A percentile compares a stretch with the other conserved stretches of the same genome.
phyloP scores from a whole-genome alignment of 2,888 invertebrate genomes.

The Abrostola triplasia region DNA sequence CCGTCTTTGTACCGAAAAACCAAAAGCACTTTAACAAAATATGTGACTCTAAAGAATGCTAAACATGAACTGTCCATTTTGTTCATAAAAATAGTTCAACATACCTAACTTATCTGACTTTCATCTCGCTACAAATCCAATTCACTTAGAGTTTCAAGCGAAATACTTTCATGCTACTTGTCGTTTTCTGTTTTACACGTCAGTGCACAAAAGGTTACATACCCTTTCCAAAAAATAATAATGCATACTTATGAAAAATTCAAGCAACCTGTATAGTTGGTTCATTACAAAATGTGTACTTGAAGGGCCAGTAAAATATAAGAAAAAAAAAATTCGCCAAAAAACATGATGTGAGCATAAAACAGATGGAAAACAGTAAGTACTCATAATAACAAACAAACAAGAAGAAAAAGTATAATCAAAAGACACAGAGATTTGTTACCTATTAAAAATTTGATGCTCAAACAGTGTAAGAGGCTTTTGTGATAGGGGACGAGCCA shows the following conservation, averaged over 20 bases:
- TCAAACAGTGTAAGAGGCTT: no score
- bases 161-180: conserved; percentile 48
- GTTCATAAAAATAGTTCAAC: conserved; percentile 21
- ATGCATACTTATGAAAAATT: not conserved
- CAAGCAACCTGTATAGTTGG: not conserved
- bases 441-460: no score
- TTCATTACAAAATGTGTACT: not conserved
- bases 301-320: no score
- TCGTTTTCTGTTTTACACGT: conserved; percentile 39
- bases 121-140: conserved; percentile 36
- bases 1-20: not conserved
- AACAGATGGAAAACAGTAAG: no score
- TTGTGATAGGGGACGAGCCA: no score
- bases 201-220: conserved; percentile 28
- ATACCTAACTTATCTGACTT: conserved; percentile 28
- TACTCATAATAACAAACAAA: no score
- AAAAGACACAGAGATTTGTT: no score
- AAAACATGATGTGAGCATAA: no score
- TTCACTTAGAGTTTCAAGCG: conserved; percentile 45
- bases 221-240: conserved; percentile 3
- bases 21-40: not conserved
- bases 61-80: conserved; percentile 5
- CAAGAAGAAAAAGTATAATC: no score
- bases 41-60: not conserved
- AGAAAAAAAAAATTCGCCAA: no score